Evolutionary conservation across 2,888 invertebrate species (phyloP).

Genomic region (Pharmacophagus antenor): DNA sequence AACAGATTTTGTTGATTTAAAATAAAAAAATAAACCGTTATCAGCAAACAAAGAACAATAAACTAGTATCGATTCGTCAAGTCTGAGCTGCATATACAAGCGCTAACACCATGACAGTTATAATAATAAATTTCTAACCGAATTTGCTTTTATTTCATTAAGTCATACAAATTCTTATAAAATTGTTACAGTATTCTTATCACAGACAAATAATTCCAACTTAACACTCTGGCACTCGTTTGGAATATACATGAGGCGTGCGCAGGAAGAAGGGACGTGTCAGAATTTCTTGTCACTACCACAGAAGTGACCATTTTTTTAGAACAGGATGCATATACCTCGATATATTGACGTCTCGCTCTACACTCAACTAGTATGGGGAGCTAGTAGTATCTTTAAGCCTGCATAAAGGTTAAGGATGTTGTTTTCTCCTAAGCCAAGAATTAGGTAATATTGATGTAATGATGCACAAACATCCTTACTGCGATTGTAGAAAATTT

Average conservation of each 20-base stretch:
- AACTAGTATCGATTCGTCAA: too few relatives aligned
- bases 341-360: neutral
- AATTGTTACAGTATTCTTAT: neutral
- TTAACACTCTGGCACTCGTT: constrained; percentile 36
- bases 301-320: constrained; percentile 10
- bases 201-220: constrained; percentile 9
- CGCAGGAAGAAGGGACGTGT: constrained; percentile 58
- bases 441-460: too few relatives aligned
- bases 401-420: too few relatives aligned
- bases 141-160: neutral
- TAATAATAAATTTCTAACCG: too few relatives aligned
- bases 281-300: constrained; percentile 48
- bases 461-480: too few relatives aligned
- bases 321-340: neutral
- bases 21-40: too few relatives aligned
- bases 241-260: constrained; percentile 55
- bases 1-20: too few relatives aligned
- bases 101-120: too few relatives aligned
- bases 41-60: too few relatives aligned
- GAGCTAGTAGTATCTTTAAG: neutral
- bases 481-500: too few relatives aligned
- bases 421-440: too few relatives aligned
- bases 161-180: neutral
- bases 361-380: neutral
- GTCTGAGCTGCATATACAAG: too few relatives aligned